These are phyloP conservation scores for Parus major DNA, from an alignment of 2,113 vertebrate genomes.

Conservation along the genomic window DNA sequence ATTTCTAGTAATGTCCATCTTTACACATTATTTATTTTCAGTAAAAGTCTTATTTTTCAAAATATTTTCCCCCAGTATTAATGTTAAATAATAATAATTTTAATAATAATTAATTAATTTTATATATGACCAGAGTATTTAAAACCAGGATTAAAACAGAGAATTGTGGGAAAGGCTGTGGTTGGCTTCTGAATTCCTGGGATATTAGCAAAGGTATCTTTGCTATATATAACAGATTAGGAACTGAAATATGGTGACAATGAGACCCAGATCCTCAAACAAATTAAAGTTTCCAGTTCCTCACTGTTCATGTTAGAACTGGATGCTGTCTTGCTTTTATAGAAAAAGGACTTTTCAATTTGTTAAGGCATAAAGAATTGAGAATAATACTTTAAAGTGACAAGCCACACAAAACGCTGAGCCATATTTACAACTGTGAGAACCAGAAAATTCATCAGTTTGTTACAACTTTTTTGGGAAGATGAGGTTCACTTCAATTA, in stretches of 20 bases:
- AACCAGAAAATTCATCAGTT: neutral
- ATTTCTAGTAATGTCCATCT: neutral
- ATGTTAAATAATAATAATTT: neutral
- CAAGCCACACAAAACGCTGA: neutral
- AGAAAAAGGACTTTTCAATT: neutral
- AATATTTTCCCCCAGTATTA: neutral
- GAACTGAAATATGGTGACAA: neutral
- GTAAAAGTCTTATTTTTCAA: neutral
- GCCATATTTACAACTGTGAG: neutral
- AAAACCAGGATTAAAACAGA: neutral
- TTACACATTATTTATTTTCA: neutral
- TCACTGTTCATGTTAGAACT: neutral
- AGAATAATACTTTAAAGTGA: neutral
- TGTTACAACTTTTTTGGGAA: neutral
- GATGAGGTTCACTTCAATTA: neutral
- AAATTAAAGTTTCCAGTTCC: neutral
- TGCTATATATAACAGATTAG: neutral
- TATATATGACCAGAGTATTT: neutral
- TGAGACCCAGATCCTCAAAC: neutral
- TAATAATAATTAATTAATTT: neutral
- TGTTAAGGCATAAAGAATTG: neutral
- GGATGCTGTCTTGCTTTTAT: neutral
- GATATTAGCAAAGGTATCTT: neutral
- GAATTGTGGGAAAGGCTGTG: neutral
- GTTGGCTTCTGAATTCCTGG: neutral